Base-by-base conservation (phyloP, 92 coral and sea anemone species). In the Phymanthus crucifer region DNA sequence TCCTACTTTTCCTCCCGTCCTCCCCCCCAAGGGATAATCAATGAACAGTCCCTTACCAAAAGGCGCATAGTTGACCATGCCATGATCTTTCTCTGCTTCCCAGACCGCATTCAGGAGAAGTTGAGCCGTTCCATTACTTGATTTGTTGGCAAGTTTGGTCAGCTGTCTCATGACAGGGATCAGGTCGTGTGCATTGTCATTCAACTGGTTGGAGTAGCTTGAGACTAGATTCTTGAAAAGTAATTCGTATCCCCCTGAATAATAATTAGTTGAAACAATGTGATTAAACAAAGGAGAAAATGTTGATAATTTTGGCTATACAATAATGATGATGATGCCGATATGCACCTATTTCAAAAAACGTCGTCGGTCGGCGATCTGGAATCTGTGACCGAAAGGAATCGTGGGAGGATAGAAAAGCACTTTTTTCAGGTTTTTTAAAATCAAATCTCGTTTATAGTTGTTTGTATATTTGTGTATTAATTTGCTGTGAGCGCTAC, bases 41-140 rank as follows among this genome's bases (percentile, higher is more conserved):
- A 21, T 18, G 8, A 4, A 18, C 21, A 13, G 13, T 21, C n/a
- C 23, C 93, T 79, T 73, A 94, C 98, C 98, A 80, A 89, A 92
- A 2, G 98, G 99, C 7, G 99, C 99, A 83, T 90, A 95, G 92
- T 95, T 95, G 46, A 87, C 88, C 80, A 89, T 72, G 64, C 80
- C 91, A 52, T 88, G 90, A 66, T 82, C 88, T 79, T 84, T 84
- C 35, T 93, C 97, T n/a, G 89, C 76, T 54, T 90, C 94, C 91
- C 88, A 85, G 26, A 81, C 78, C 3, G 94, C 85, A 37, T 91
- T 88, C 71, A 89, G 67, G 27, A 93, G 84, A 5, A 88, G 83
- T 61, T 86, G 88, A 17, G 86, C 86, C 13, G 72, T 77, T 18
- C 87, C 82, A 29, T 75, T 40, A 24, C 75, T 92, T 54, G 86